Evolutionary conservation across 2,888 invertebrate genomes (phyloP).

Genomic region (Polydrusus cervinus): DNA sequence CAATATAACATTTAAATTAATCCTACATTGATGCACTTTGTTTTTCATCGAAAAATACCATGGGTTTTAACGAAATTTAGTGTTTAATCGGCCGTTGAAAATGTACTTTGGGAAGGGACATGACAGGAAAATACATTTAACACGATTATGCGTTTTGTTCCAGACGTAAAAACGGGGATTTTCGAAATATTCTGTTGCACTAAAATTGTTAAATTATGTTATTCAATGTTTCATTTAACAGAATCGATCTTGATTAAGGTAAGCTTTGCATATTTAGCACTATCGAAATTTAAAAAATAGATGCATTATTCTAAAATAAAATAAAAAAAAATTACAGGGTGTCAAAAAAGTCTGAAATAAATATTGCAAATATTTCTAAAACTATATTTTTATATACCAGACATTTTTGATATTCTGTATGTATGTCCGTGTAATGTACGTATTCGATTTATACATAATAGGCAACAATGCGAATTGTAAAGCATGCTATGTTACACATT

Average conservation of each 20-base stretch:
- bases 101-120: constrained; percentile 50
- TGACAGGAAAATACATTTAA: constrained; percentile 53
- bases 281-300: neutral
- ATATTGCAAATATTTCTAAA: too few relatives aligned
- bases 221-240: constrained; percentile 39
- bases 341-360: too few relatives aligned
- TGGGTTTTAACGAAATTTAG: constrained; percentile 50
- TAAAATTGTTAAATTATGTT: constrained; percentile 49
- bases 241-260: constrained; percentile 2
- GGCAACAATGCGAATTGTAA: too few relatives aligned
- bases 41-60: constrained; percentile 24
- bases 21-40: constrained; percentile 19
- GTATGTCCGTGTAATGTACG: too few relatives aligned
- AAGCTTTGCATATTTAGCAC: constrained; percentile 1
- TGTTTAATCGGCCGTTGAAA: constrained; percentile 49
- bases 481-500: too few relatives aligned
- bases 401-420: too few relatives aligned
- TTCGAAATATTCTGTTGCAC: constrained; percentile 31
- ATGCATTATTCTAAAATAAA: too few relatives aligned
- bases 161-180: constrained; percentile 36
- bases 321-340: too few relatives aligned
- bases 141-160: constrained; percentile 47
- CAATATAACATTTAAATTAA: constrained; percentile 23
- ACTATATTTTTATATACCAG: too few relatives aligned
- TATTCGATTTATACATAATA: too few relatives aligned